Base-by-base conservation (phyloP, 2,797 vertebrate species). In the Momotus momota region DNA sequence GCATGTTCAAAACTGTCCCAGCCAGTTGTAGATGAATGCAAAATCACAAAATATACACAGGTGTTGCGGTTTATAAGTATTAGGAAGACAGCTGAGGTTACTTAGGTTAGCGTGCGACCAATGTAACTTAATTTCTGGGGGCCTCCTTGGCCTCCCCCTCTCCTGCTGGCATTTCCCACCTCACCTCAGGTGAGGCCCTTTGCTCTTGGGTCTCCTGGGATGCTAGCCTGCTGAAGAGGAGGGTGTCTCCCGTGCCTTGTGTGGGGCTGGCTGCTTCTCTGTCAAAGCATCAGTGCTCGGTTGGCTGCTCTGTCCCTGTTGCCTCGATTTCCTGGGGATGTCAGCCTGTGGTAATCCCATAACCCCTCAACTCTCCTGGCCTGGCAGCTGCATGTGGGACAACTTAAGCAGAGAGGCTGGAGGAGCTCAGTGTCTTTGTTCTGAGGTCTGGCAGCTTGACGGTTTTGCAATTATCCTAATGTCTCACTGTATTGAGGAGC, bases 391-490 rank as follows among this genome's bases (percentile, higher is more conserved):
- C 74, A 38, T 48, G 51, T 83, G 91, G 87, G 81, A 72, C 0
- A 0, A 31, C 38, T 94, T 92, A 72, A 87, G 74, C 31, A 70
- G 78, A 65, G 67, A 40, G 38, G n/a, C 67, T 83, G 79, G 75
- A 93, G 89, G 62, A 91, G 43, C 48, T 1, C 6, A 49, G 40
- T 85, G 81, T 93, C 94, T 95, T 92, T 94, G 80, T 93, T 91
- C 69, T 62, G 89, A 90, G 54, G 29, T 85, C 86, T 92, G 75
- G 65, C 0, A 0, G 78, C 85, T 94, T 58, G 89, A 88, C 55
- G 73, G 72, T 79, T 77, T 75, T 75, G 84, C 12, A 78, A 3
- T 95, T 86, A 69, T 81, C 54, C 51, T 51, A 41, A 90, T 83
- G 73, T 90, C 70, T 94, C 2, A 3, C 75, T 93, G 43, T 87